Evolutionary conservation across 2,888 invertebrate species (phyloP).

Genomic region (Acheta domesticus): DNA sequence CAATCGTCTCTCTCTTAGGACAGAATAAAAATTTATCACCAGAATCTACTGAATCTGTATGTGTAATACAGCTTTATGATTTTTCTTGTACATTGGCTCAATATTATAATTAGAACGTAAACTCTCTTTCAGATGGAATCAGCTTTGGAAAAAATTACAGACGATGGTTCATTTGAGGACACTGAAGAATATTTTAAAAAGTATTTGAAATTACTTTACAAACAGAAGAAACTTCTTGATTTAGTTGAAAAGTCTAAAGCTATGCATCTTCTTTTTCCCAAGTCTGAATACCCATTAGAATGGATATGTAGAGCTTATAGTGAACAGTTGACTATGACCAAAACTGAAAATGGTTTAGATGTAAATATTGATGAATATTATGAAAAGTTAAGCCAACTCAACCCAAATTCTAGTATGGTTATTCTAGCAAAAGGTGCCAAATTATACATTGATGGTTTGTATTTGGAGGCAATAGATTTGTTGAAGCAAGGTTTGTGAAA

Average conservation of each 20-base stretch:
- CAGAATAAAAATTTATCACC: slow-evolving; percentile 35
- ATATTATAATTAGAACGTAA: background rate
- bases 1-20: slow-evolving; percentile 32
- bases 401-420: slow-evolving; percentile 60
- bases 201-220: slow-evolving; percentile 53
- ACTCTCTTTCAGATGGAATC: slow-evolving; percentile 45
- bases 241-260: slow-evolving; percentile 50
- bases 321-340: slow-evolving; percentile 43
- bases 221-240: slow-evolving; percentile 47
- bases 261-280: slow-evolving; percentile 52
- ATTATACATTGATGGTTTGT: slow-evolving; percentile 52
- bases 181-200: slow-evolving; percentile 46
- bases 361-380: slow-evolving; percentile 52
- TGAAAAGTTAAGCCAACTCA: slow-evolving; percentile 54
- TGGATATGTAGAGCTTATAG: slow-evolving; percentile 62
- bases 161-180: slow-evolving; percentile 37
- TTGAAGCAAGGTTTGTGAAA: slow-evolving; percentile 47
- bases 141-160: slow-evolving; percentile 42
- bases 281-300: slow-evolving; percentile 54
- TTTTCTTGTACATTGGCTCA: background rate
- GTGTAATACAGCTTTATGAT: background rate
- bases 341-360: slow-evolving; percentile 32
- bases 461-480: slow-evolving; percentile 55
- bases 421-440: slow-evolving; percentile 60
- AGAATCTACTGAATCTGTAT: slow-evolving; percentile 31